Base-by-base conservation (phyloP, 2,113 vertebrate species). In the Pandion haliaetus region DNA sequence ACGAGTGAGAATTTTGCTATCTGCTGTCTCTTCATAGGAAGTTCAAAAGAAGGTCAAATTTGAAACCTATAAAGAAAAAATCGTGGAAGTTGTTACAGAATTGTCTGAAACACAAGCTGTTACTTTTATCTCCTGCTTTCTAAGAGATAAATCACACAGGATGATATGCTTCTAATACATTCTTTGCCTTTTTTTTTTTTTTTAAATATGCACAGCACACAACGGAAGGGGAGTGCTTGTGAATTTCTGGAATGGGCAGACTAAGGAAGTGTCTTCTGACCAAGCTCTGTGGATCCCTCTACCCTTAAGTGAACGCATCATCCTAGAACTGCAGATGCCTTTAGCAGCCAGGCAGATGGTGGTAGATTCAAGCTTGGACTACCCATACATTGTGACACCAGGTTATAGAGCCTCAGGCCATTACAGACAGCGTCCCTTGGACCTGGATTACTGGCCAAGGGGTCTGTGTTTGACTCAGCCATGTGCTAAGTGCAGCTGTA, bases 301-400 rank as follows among this genome's bases (percentile, higher is more conserved):
- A 74, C 55, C 82, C 25, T 67, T 97, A 10, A 93, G 96, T 0
- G 96, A 98, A 6, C 97, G 96, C 62, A 96, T 98, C 79, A 57
- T 89, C 57, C 94, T 98, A 42, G 98, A 98, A 67, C 93, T 98
- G 88, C 98, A 98, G 81, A 98, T 98, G 97, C 97, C 98, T 23
- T 66, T 79, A 36, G 71, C 93, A 89, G 97, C 98, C 85, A 97
- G 97, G 87, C 94, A 96, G 86, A 95, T 97, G 95, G 76, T 98
- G 86, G 62, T 96, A 15, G 95, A 97, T 20, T 96, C 97, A 28
- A 97, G 94, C 38, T 26, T 93, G 34, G 69, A 96, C 77, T 98
- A 97, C 80, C 98, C 97, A 5, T 90, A 90, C 42, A 6, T 95
- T 0, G 97, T 97, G 52, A 14, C 96, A 34, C 95, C 97, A 0